Evolutionary conservation across 2,113 vertebrate species (phyloP).

Genomic region (Halichoeres trimaculatus): DNA sequence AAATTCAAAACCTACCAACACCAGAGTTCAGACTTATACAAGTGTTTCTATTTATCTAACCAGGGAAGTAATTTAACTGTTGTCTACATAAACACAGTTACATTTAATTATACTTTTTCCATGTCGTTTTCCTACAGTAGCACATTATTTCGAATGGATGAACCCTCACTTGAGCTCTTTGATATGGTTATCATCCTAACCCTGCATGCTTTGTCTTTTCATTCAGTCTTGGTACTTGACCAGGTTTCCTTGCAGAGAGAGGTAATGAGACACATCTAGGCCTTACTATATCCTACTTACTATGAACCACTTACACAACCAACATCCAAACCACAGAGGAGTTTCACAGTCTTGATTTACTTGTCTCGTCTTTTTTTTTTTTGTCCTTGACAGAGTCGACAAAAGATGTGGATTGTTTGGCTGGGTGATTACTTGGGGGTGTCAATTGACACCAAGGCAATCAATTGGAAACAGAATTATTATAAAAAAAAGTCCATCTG

Average conservation of each 20-base stretch:
- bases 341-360: conserved; percentile 28
- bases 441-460: not conserved
- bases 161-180: not conserved
- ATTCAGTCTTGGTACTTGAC: conserved; percentile 41
- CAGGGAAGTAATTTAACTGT: not conserved
- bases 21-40: not conserved
- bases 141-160: not conserved
- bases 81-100: not conserved
- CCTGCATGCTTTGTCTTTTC: conserved; percentile 24
- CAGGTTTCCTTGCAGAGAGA: conserved; percentile 45
- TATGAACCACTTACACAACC: conserved; percentile 55
- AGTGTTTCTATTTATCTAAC: not conserved
- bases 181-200: not conserved
- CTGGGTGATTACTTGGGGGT: conserved; percentile 21
- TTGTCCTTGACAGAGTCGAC: conserved; percentile 50
- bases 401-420: conserved; percentile 30
- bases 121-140: not conserved
- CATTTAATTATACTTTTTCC: not conserved
- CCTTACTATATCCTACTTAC: conserved; percentile 67
- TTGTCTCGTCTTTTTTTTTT: conserved; percentile 47
- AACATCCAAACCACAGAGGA: conserved; percentile 62
- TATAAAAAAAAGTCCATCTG: not conserved
- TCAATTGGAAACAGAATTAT: conserved; percentile 28
- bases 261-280: conserved; percentile 59
- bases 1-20: not conserved